Conservation (phyloP, 2,113 vertebrate species). For the Leiothrix lutea region DNA sequence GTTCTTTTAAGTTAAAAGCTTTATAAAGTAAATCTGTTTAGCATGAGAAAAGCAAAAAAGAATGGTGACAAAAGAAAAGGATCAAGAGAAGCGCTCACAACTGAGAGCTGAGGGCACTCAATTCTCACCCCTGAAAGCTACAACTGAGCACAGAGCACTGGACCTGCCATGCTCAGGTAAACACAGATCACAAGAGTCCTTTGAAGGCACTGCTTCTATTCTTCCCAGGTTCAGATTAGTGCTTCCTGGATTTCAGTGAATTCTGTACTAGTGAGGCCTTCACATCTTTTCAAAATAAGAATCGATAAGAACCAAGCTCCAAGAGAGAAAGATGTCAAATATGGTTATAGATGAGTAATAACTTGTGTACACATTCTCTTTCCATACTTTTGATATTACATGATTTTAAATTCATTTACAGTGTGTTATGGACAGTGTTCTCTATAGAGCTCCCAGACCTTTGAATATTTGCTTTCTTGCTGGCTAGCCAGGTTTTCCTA, state of each 20-base stretch:
- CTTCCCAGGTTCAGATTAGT: neutral
- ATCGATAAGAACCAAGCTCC: neutral
- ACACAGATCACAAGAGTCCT: neutral
- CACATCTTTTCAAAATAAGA: neutral
- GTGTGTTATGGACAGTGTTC: neutral
- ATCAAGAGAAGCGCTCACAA: fast-evolving
- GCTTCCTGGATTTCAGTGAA: neutral
- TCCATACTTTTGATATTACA: neutral
- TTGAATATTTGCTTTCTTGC: neutral
- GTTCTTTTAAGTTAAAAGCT: neutral
- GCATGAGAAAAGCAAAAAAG: neutral
- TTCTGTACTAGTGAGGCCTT: neutral
- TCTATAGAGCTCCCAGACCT: neutral
- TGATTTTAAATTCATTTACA: neutral
- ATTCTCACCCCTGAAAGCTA: neutral
- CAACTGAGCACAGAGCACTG: neutral
- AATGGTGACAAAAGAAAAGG: neutral
- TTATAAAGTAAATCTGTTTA: neutral
- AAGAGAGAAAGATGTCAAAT: neutral
- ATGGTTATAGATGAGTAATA: neutral
- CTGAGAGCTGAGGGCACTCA: neutral
- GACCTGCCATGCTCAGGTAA: neutral
- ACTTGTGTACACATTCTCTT: neutral
- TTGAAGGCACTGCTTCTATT: neutral
- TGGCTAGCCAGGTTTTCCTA: neutral